Evolutionary conservation across 2,113 vertebrate species (phyloP), one percentile per base, ranked within the genome.

Genomic region (Cynopterus brachyotis): DNA sequence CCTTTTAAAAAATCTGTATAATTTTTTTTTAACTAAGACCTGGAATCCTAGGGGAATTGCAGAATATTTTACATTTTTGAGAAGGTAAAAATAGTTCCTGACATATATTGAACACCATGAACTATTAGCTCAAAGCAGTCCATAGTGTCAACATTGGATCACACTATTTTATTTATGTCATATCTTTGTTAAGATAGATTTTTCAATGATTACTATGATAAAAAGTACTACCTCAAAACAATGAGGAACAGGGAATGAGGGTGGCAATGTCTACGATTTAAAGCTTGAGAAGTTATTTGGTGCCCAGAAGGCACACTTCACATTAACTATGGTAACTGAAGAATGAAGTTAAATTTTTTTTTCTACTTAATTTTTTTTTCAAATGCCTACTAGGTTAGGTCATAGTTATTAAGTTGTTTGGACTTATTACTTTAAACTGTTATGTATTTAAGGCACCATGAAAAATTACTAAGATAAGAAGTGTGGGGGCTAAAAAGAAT

Each of bases 401-500:
- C 37, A 96, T 59, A 97, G n/a, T 57, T 80, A 69, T 30, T 70
- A 92, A 76, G 24, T n/a, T 85, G 55, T 75, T 83, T 62, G 64
- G 40, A 82, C 15, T 20, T 50, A 79, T 35, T 59, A 72, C 42
- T 42, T 92, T 16, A 50, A 95, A 91, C 30, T 87, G 2, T 45
- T 60, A 64, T 1, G 1, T 32, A 53, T 91, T 96, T 79, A 88
- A 6, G 17, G 6, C 6, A 67, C 15, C 69, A 81, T 13, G 47
- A 93, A 88, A 95, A 89, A 42, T 81, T 81, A 75, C 78, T 85
- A 26, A 90, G 20, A 96, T 50, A 78, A 78, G n/a, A 80, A 59
- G 37, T 32, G 15, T 59, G 57, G 40, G 8, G 15, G 26, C 57
- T 42, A 45, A 81, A 81, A 57, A 78, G 20, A 76, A 62, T 62